phyloP scores from a whole-genome alignment of 1,140 invertebrate genomes.

The Eurytemora carolleeae region DNA sequence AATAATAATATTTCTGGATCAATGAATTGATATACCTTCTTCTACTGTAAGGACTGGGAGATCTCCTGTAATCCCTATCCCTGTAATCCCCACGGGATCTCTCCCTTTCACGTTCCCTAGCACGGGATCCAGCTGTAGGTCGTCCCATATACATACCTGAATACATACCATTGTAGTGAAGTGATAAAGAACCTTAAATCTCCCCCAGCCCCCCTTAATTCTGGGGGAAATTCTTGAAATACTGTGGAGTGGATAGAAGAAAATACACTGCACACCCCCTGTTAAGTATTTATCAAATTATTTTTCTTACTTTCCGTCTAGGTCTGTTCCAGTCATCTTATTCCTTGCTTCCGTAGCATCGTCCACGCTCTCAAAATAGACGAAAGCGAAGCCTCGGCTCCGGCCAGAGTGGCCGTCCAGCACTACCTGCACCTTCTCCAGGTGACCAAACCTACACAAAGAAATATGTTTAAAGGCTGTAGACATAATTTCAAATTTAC shows the following conservation, averaged over 20 bases:
- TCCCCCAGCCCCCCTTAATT: too few relatives aligned
- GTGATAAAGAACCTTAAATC: too few relatives aligned
- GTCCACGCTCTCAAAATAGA: conserved; percentile 71
- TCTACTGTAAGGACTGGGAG: too few relatives aligned
- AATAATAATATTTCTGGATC: too few relatives aligned
- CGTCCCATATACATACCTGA: conserved; percentile 22
- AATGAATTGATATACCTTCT: too few relatives aligned
- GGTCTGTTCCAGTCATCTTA: conserved; percentile 73
- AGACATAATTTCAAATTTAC: too few relatives aligned
- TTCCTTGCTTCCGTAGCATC: conserved; percentile 88
- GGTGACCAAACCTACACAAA: conserved; percentile 57
- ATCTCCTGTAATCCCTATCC: conserved; percentile 28
- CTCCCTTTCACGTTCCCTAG: neutral
- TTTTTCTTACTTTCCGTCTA: conserved; percentile 43
- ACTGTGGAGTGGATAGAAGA: too few relatives aligned
- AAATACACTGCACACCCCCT: too few relatives aligned
- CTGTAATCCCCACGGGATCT: conserved; percentile 27
- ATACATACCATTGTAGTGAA: too few relatives aligned
- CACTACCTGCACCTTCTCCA: conserved; percentile 83
- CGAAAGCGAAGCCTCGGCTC: conserved; percentile 89
- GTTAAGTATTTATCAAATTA: too few relatives aligned
- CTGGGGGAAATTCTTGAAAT: too few relatives aligned
- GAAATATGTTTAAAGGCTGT: too few relatives aligned
- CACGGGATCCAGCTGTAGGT: neutral
- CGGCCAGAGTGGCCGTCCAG: conserved; percentile 79